These are phyloP conservation scores for Melanotaenia parkinsoni DNA, from an alignment of 2,797 vertebrate species.

Conservation along the genomic window DNA sequence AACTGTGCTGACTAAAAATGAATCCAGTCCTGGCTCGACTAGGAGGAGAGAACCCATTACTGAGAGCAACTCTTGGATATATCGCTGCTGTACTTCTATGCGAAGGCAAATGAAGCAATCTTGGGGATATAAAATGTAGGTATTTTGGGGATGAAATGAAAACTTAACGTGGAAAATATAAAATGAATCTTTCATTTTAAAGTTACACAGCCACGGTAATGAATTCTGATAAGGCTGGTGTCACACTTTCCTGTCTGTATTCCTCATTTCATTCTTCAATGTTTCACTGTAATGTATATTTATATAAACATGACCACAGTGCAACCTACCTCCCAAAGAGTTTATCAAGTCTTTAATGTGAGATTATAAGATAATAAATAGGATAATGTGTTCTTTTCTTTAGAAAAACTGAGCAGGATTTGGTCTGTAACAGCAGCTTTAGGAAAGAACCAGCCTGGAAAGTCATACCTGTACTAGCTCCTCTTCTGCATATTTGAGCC, in stretches of 20 bases:
- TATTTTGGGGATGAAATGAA: background rate
- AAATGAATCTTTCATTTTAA: constrained; percentile 23
- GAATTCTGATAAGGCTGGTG: background rate
- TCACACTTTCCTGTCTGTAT: too few species aligned
- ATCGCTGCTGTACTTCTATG: background rate
- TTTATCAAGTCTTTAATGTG: background rate
- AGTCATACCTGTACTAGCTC: constrained; percentile 93
- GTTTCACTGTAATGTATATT: background rate
- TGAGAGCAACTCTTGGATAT: background rate
- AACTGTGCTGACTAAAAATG: constrained; percentile 3
- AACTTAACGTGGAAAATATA: background rate
- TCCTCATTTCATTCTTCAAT: background rate
- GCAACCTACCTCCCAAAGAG: background rate
- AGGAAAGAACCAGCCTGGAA: background rate
- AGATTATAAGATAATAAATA: background rate
- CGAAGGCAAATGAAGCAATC: background rate
- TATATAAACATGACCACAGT: background rate
- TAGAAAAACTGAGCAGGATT: background rate
- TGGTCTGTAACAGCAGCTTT: background rate
- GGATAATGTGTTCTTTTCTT: background rate
- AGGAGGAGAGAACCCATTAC: constrained; percentile 20
- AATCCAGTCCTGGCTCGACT: background rate
- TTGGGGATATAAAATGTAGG: background rate
- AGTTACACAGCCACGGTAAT: constrained; percentile 13
- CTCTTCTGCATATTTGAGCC: constrained; percentile 97